Evolutionary conservation across 2,113 vertebrate species (phyloP), one percentile per base, ranked within the genome.

Genomic region (Oncorhynchus clarkii): DNA sequence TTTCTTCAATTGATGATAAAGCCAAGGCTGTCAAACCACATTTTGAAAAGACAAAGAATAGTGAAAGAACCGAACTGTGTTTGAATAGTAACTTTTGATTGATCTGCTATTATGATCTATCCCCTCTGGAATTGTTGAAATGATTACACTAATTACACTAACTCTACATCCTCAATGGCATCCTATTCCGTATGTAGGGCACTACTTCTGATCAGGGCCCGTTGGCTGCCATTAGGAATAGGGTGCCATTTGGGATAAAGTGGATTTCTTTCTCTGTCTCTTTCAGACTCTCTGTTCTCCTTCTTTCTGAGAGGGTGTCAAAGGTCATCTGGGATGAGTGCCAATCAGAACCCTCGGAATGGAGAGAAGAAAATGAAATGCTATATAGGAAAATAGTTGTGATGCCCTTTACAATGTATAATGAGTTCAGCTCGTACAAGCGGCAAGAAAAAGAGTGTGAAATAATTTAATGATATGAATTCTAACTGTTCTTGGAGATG

Each of bases 361-460:
- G 34, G 34, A 34, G 6, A 22, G 12, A 20, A 20, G 1, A 31
- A 66, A 67, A 34, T 27, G 29, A 11, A 31, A 51, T 48, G 27
- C 62, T 48, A 12, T 39, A 72, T 48, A 67, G 68, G 27, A 54
- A 84, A 84, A 69, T 26, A 39, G 11, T 64, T 80, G 76, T 73
- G 68, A 77, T 74, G 71, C 27, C 45, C 7, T 68, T 70, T 75
- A 65, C 49, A n/a, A 54, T 60, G 16, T 39, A 27, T 73, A 79
- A 79, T 62, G 79, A 24, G 75, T 78, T 78, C 27, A 64, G 39
- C 76, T 82, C 49, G 64, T 51, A 14, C 14, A 49, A 13, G 11
- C 1, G 49, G 3, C 11, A 14, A 11, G 3, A 51, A 51, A 51
- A 13, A 3, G 49, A 14, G 14, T 3, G 14, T 16, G 14, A 16